Percentiles rank a stretch among this genome's conserved stretches.
phyloP scores from a whole-genome alignment of 53 echinoderm and acorn worm species.

The Paelopatides confundens region DNA sequence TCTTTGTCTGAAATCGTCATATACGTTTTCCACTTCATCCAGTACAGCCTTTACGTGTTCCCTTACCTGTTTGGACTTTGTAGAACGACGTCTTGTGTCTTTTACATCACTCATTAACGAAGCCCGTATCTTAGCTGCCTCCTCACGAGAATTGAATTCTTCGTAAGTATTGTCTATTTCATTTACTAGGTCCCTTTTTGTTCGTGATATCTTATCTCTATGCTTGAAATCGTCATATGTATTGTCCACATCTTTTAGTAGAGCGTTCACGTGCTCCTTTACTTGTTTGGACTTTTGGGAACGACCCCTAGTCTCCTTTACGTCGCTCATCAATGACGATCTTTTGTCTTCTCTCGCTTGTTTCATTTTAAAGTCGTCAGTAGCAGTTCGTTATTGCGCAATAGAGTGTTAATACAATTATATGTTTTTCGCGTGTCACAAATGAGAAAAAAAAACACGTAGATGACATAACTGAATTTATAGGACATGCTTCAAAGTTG shows the following conservation, averaged over 20 bases:
- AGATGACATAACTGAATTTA: too few relatives aligned
- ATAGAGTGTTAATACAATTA: too few relatives aligned
- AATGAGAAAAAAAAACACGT: too few relatives aligned
- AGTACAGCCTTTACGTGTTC: not conserved
- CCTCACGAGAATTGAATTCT: constrained; percentile 7
- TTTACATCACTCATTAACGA: not conserved
- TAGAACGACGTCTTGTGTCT: constrained; percentile 4
- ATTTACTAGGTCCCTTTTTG: not conserved
- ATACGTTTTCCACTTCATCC: constrained; percentile 7
- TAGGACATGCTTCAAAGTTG: too few relatives aligned
- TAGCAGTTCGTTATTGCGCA: too few relatives aligned
- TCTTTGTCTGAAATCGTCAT: not conserved
- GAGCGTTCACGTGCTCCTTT: not conserved
- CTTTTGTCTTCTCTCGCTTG: not conserved
- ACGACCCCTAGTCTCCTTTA: constrained; percentile 21
- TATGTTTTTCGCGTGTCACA: too few relatives aligned
- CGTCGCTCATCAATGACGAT: not conserved
- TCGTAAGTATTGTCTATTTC: constrained; percentile 19
- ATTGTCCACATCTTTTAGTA: constrained; percentile 2
- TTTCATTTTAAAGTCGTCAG: constrained; percentile 12
- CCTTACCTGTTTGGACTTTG: not conserved
- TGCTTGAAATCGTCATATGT: not conserved
- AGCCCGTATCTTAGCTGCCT: not conserved
- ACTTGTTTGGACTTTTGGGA: not conserved
- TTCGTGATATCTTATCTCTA: not conserved